A percentile compares a stretch with the other conserved stretches of the same genome.
These are phyloP conservation scores for Entomobrya multifasciata DNA, from an alignment of 2,888 invertebrate species.

Conservation along the genomic window DNA sequence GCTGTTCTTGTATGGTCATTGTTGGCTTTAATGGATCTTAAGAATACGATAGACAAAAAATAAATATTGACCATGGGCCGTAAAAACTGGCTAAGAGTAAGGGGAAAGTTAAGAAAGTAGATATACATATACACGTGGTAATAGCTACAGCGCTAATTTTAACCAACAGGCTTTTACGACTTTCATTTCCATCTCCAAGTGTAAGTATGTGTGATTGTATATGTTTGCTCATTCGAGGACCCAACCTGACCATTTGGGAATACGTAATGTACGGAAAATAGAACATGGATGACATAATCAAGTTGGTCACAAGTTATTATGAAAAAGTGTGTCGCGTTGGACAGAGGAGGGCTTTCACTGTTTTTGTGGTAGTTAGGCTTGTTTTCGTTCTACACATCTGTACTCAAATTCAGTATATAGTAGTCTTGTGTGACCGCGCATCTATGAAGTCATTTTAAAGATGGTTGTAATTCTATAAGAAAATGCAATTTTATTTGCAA, in stretches of 20 bases:
- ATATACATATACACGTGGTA: constrained; percentile 27
- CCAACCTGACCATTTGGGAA: constrained; percentile 25
- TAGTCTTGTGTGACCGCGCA: too few relatives aligned
- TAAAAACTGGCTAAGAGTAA: background rate
- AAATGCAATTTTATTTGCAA: constrained; percentile 8
- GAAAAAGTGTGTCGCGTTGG: background rate
- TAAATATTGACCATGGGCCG: constrained; percentile 10
- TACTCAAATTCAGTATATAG: background rate
- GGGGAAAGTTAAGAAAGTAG: background rate
- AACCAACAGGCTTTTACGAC: constrained; percentile 28
- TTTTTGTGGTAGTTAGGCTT: background rate
- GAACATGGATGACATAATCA: constrained; percentile 51
- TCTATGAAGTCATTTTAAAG: too few relatives aligned
- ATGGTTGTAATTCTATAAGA: background rate
- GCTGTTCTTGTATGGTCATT: background rate
- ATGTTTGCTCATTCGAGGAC: constrained; percentile 7
- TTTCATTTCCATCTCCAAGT: background rate
- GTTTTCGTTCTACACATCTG: background rate
- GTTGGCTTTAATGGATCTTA: background rate
- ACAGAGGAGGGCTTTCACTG: too few relatives aligned
- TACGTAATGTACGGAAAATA: constrained; percentile 1
- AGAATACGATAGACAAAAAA: background rate
- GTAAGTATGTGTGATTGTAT: background rate
- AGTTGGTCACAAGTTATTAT: constrained; percentile 34
- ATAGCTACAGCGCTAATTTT: constrained; percentile 41